A percentile compares a stretch with the other conserved stretches of the same genome.
phyloP scores from a whole-genome alignment of 1,140 invertebrate species.

The Drosophila asahinai region DNA sequence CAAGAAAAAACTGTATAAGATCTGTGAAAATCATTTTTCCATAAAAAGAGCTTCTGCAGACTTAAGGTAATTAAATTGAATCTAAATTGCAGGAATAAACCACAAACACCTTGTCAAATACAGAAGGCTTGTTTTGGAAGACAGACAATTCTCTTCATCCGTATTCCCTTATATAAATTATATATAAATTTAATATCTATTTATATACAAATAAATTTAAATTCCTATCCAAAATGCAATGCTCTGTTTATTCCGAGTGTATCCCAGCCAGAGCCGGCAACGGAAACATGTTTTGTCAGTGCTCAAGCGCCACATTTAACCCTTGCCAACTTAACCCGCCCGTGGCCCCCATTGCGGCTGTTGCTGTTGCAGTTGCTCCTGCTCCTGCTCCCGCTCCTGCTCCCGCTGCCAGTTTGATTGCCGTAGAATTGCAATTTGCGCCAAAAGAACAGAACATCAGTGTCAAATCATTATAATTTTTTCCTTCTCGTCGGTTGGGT shows the following conservation, averaged over 20 bases:
- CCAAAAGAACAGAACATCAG: slow-evolving; percentile 80
- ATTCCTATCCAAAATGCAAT: neutral
- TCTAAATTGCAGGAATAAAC: no score
- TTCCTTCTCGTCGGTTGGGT: slow-evolving; percentile 25
- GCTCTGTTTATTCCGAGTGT: neutral
- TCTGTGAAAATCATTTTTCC: neutral
- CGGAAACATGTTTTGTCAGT: slow-evolving; percentile 82
- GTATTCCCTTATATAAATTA: neutral
- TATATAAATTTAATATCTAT: no score
- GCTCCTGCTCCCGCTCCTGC: slow-evolving; percentile 19
- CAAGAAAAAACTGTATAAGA: neutral
- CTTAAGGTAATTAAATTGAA: no score
- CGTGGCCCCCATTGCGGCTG: slow-evolving; percentile 13
- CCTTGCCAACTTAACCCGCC: slow-evolving; percentile 46
- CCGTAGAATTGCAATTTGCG: slow-evolving; percentile 82
- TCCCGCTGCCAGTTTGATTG: slow-evolving; percentile 73
- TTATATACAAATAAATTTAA: neutral
- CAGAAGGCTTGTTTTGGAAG: no score
- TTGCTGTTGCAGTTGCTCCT: slow-evolving; percentile 39
- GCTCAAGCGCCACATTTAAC: slow-evolving; percentile 77
- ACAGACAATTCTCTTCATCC: no score
- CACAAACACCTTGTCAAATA: no score
- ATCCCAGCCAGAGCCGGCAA: slow-evolving; percentile 26
- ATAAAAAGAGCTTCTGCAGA: no score
- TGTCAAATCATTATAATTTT: slow-evolving; percentile 83